These are phyloP conservation scores for Phortica okadai DNA, from an alignment of 2,888 invertebrate genomes.

Conservation along the genomic window DNA sequence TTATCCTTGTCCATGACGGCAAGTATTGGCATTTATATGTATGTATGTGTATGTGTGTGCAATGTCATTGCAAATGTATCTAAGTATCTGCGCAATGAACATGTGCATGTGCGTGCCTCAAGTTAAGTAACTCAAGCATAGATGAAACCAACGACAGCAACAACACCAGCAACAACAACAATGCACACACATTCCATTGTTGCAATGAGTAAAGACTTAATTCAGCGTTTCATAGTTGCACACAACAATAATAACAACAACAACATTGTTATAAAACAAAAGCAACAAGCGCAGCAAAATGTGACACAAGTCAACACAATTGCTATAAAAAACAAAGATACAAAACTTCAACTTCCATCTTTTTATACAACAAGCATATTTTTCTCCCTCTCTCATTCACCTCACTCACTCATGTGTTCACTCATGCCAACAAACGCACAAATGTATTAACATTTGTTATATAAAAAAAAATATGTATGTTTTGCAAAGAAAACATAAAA, in stretches of 20 bases:
- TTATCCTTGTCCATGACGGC: not conserved
- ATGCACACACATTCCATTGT: slow-evolving; percentile 61
- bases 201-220: slow-evolving; percentile 64
- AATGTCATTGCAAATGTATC: not conserved
- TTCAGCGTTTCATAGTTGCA: slow-evolving; percentile 48
- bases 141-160: not conserved
- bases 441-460: too few species aligned
- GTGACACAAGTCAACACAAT: not conserved
- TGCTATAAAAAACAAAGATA: too few species aligned
- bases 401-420: too few species aligned
- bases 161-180: slow-evolving; percentile 47
- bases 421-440: too few species aligned
- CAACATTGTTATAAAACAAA: not conserved
- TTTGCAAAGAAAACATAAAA: too few species aligned
- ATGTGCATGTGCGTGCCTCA: slow-evolving; percentile 58
- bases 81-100: not conserved
- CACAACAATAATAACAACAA: not conserved
- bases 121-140: slow-evolving; percentile 69
- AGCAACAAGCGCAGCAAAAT: not conserved
- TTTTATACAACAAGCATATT: too few species aligned
- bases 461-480: too few species aligned
- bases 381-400: too few species aligned
- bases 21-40: not conserved
- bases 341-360: too few species aligned
- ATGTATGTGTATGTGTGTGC: not conserved